These are phyloP conservation scores for Cotesia typhae DNA, from an alignment of 1,140 invertebrate genomes.

Conservation along the genomic window DNA sequence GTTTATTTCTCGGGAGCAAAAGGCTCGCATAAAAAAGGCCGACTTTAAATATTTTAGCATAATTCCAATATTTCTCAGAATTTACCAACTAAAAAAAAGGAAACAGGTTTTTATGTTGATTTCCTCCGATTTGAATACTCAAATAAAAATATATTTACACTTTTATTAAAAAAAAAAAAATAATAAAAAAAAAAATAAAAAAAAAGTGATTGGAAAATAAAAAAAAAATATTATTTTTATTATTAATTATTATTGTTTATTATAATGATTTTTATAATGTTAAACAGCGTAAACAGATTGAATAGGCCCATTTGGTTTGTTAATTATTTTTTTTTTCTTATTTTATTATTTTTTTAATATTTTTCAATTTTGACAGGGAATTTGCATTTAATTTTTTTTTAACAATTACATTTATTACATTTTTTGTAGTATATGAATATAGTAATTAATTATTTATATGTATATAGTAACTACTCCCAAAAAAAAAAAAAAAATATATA, in stretches of 20 bases:
- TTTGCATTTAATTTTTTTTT: constrained; percentile 32
- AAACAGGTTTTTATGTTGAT: no score
- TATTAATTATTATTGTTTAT: no score
- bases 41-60: constrained; percentile 2
- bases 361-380: constrained; percentile 30
- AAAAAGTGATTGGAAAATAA: no score
- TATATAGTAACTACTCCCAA: constrained; percentile 3
- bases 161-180: no score
- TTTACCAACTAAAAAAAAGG: no score
- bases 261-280: constrained; percentile 1
- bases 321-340: constrained; percentile 14
- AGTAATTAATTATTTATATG: constrained; percentile 26
- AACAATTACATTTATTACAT: constrained; percentile 16
- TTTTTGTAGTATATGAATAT: constrained; percentile 16
- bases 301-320: constrained; percentile 31
- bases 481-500: background rate
- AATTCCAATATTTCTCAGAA: background rate
- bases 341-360: constrained; percentile 21
- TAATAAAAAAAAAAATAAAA: no score
- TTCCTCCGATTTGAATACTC: no score
- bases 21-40: constrained; percentile 11
- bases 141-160: no score
- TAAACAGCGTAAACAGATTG: constrained; percentile 12
- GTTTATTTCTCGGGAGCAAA: constrained; percentile 10
- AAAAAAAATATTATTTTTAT: background rate